phyloP scores from a whole-genome alignment of 2,888 invertebrate species.

The Hydraecia micacea region DNA sequence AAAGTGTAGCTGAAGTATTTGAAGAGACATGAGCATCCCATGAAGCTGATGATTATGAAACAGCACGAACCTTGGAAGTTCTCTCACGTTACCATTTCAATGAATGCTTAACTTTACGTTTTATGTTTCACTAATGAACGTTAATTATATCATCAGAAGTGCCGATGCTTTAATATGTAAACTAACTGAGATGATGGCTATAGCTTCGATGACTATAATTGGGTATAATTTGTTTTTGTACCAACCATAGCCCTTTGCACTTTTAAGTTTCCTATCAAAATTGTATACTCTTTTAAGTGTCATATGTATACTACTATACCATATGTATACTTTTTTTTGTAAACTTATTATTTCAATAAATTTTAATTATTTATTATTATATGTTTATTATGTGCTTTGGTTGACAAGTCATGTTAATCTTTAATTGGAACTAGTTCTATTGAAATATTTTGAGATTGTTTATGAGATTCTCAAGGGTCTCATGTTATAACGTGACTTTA shows the following conservation, averaged over 20 bases:
- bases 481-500: not conserved
- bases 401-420: constrained; percentile 44
- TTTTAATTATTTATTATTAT: too few species aligned
- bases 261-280: constrained; percentile 66
- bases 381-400: constrained; percentile 58
- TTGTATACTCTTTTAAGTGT: constrained; percentile 60
- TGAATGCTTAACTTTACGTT: constrained; percentile 65
- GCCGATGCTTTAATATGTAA: constrained; percentile 74
- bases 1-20: constrained; percentile 33
- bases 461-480: constrained; percentile 11
- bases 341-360: too few species aligned
- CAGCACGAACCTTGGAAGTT: constrained; percentile 60
- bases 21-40: constrained; percentile 42
- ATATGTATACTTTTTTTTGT: too few species aligned
- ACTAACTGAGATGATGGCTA: constrained; percentile 69
- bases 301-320: too few species aligned
- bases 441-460: constrained; percentile 26
- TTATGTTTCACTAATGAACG: constrained; percentile 77
- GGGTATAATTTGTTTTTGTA: constrained; percentile 75
- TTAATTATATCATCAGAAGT: constrained; percentile 79
- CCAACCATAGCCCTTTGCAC: constrained; percentile 70
- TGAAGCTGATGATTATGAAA: constrained; percentile 60
- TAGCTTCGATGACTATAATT: constrained; percentile 73
- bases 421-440: constrained; percentile 40
- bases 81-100: constrained; percentile 68